A percentile compares a stretch with the other conserved stretches of the same genome.
Conservation (phyloP, 2,797 vertebrate species). For the Australoheros facetus region DNA sequence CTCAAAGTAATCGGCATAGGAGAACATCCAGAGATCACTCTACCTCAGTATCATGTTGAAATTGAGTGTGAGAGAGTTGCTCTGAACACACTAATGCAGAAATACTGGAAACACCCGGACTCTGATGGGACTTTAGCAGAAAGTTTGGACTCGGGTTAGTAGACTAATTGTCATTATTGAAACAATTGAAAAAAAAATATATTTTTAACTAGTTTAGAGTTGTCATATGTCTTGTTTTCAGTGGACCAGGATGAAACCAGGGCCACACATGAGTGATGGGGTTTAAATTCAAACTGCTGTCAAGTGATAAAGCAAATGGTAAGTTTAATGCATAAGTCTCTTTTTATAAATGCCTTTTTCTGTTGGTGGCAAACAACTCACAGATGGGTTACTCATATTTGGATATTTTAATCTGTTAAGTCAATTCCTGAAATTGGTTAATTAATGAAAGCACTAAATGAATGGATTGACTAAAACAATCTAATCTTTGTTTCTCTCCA, state of each 20-base stretch:
- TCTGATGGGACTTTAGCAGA: not conserved
- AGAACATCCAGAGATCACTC: constrained; percentile 39
- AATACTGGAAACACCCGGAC: constrained; percentile 70
- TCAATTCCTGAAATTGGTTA: not conserved
- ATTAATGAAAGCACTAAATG: not conserved
- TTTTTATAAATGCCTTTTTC: not conserved
- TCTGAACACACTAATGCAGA: constrained; percentile 80
- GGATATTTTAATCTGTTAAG: not conserved
- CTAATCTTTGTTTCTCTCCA: constrained; percentile 22
- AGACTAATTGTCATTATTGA: not conserved
- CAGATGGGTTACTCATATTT: not conserved
- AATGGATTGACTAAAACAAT: not conserved
- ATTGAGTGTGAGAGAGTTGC: constrained; percentile 72
- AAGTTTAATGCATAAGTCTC: not conserved
- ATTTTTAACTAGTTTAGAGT: not conserved
- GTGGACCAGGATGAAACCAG: not conserved
- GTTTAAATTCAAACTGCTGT: not conserved
- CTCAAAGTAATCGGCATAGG: constrained; percentile 51
- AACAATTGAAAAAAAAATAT: not conserved
- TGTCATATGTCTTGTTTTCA: not conserved
- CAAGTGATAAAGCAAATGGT: not conserved
- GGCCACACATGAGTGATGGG: not conserved
- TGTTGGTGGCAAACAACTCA: not conserved
- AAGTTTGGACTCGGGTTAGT: constrained; percentile 33
- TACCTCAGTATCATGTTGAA: constrained; percentile 80